These are phyloP conservation scores for Adelges cooleyi DNA, from an alignment of 1,140 invertebrate genomes.

Conservation along the genomic window DNA sequence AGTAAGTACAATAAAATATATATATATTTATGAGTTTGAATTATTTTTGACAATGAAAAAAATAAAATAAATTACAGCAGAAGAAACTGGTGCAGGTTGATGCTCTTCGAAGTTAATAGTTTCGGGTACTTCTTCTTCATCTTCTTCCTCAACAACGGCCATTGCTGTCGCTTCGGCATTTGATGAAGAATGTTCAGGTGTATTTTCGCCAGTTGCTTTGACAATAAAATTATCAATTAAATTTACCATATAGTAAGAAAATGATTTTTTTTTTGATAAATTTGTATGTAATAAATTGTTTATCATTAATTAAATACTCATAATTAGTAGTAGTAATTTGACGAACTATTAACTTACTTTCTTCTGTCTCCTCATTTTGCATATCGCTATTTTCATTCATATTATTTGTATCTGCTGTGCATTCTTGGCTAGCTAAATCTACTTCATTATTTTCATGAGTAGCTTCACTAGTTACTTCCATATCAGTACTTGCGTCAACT, in stretches of 20 bases:
- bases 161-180: conserved; percentile 23
- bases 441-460: conserved; percentile 52
- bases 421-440: conserved; percentile 36
- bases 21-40: not conserved
- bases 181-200: conserved; percentile 20
- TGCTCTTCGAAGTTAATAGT: conserved; percentile 7
- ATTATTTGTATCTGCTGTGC: conserved; percentile 19
- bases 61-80: not conserved
- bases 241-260: not conserved
- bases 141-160: conserved; percentile 15
- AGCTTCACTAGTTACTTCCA: conserved; percentile 36
- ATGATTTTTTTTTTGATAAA: too few species aligned
- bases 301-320: too few species aligned
- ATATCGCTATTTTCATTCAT: conserved; percentile 22
- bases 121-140: not conserved
- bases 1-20: not conserved
- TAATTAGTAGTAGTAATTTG: too few species aligned
- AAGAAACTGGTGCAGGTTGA: conserved; percentile 18
- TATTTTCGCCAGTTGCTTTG: conserved; percentile 14
- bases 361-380: conserved; percentile 17
- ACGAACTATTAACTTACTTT: not conserved
- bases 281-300: too few species aligned
- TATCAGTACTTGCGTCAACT: conserved; percentile 38
- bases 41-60: not conserved
- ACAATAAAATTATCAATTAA: not conserved